phyloP scores from a whole-genome alignment of 2,797 vertebrate genomes.

The Silurus lanzhouensis region DNA sequence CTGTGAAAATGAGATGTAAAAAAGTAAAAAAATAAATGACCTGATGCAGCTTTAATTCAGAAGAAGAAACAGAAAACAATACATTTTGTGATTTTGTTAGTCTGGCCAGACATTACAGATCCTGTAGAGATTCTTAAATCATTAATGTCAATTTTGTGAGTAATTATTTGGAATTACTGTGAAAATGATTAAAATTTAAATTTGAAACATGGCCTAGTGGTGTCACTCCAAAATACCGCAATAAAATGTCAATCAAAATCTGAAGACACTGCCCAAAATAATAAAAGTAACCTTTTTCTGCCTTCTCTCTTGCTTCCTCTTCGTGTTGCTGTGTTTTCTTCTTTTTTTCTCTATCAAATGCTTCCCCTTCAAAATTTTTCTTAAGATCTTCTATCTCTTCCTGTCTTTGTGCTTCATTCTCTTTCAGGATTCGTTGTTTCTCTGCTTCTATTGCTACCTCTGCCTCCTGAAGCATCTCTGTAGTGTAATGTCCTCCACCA shows the following conservation, averaged over 20 bases:
- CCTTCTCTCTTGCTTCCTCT: neutral
- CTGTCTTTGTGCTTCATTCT: constrained; percentile 17
- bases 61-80: neutral
- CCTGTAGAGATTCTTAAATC: neutral
- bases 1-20: neutral
- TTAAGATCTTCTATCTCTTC: neutral
- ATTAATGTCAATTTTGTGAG: too few species aligned
- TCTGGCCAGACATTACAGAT: neutral
- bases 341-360: neutral
- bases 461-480: constrained; percentile 27
- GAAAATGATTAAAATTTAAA: neutral
- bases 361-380: neutral
- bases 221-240: neutral
- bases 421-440: constrained; percentile 18
- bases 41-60: too few species aligned
- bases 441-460: constrained; percentile 30
- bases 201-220: neutral
- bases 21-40: too few species aligned
- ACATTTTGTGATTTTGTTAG: neutral
- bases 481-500: constrained; percentile 32
- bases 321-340: neutral
- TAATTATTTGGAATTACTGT: too few species aligned
- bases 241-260: neutral
- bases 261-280: neutral
- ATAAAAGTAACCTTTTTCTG: neutral